These are phyloP conservation scores for Frankliniella intonsa DNA, from an alignment of 2,888 invertebrate genomes.

Conservation along the genomic window DNA sequence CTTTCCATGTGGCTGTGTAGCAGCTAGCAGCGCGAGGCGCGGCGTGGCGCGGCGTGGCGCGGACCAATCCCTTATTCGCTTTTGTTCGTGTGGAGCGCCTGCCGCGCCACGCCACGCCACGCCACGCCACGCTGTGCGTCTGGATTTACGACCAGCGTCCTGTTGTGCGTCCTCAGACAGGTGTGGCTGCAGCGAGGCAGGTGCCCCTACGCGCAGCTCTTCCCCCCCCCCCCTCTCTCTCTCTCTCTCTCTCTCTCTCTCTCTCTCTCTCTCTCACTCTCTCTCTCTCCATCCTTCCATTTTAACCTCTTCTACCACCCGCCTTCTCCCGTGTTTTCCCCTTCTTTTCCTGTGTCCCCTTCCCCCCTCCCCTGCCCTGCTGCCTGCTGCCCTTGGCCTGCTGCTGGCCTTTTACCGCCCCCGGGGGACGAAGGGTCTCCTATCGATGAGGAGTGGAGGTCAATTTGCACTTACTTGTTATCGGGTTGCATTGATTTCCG, in stretches of 20 bases:
- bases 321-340: too few species aligned
- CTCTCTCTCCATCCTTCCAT: neutral
- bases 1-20: constrained; percentile 19
- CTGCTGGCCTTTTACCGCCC: too few species aligned
- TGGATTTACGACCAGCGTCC: neutral
- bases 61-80: neutral
- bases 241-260: neutral
- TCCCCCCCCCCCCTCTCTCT: neutral
- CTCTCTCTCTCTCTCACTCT: neutral
- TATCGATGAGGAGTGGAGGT: too few species aligned
- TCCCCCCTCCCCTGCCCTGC: neutral
- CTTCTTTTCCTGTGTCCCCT: neutral
- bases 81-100: neutral
- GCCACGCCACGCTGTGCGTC: neutral
- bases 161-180: neutral
- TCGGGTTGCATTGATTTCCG: constrained; percentile 2
- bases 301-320: too few species aligned
- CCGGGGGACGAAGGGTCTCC: too few species aligned
- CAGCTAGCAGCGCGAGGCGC: neutral
- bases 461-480: neutral
- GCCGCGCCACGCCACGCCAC: neutral
- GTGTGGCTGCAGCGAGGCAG: neutral
- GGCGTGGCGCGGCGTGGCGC: neutral
- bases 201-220: neutral
- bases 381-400: too few species aligned